phyloP scores from a whole-genome alignment of 2,888 invertebrate genomes.

The Acleris cristana region DNA sequence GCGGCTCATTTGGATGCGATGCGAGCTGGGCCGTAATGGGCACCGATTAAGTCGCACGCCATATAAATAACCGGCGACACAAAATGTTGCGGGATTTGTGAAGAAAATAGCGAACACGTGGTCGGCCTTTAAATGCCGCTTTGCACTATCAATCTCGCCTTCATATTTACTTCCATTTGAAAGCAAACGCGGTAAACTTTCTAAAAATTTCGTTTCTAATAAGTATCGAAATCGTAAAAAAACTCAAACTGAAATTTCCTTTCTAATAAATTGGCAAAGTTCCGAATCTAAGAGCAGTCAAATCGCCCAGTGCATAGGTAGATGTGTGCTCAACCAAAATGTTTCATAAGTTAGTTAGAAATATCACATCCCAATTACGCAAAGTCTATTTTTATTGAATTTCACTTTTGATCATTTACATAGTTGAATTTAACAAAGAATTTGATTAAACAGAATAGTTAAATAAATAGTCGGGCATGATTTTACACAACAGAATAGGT shows the following conservation, averaged over 20 bases:
- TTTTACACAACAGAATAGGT: too few species aligned
- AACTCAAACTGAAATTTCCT: background rate
- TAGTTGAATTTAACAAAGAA: too few species aligned
- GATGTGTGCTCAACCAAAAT: background rate
- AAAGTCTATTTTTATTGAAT: too few species aligned
- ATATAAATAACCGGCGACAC: constrained; percentile 58
- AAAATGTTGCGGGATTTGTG: constrained; percentile 52
- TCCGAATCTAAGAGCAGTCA: background rate
- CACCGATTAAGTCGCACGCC: constrained; percentile 55
- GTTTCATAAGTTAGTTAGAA: background rate
- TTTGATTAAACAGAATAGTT: too few species aligned
- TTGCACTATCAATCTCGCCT: constrained; percentile 12
- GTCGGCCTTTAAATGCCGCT: constrained; percentile 30
- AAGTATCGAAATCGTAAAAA: too few species aligned
- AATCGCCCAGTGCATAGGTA: background rate
- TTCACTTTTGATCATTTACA: too few species aligned
- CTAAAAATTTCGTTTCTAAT: too few species aligned
- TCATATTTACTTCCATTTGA: background rate
- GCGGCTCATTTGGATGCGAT: constrained; percentile 59
- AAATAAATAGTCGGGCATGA: too few species aligned
- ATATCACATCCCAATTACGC: too few species aligned
- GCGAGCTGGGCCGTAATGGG: constrained; percentile 55
- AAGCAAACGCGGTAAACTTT: background rate
- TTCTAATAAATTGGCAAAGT: constrained; percentile 4
- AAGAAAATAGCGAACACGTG: constrained; percentile 56